Evolutionary conservation across 30 jellyfish, hydroid and myxozoan genomes (phyloP).

Genomic region (Catostylus mosaicus): DNA sequence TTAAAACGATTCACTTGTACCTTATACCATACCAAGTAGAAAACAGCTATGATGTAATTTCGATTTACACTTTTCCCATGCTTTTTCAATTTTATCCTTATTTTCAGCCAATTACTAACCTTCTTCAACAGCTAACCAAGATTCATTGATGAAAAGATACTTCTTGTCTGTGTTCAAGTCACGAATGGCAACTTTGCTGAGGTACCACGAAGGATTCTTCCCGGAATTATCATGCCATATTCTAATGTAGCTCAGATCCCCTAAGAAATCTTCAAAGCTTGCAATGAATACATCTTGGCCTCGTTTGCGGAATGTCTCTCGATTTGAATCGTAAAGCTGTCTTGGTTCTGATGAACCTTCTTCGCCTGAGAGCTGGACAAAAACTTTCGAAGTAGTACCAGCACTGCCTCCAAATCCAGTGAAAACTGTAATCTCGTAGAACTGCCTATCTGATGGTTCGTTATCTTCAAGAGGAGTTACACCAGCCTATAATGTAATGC

Average conservation of each 20-base stretch:
- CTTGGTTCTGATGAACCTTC: constrained; percentile 90
- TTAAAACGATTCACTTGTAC: too few relatives aligned
- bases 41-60: too few relatives aligned
- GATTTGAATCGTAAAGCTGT: constrained; percentile 61
- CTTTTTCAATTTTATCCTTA: too few relatives aligned
- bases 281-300: constrained; percentile 91
- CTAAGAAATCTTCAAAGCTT: constrained; percentile 85
- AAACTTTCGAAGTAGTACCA: constrained; percentile 88
- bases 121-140: constrained; percentile 88
- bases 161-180: constrained; percentile 83
- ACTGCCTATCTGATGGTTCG: constrained; percentile 85
- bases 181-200: constrained; percentile 80
- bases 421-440: constrained; percentile 88
- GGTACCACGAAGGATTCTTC: constrained; percentile 93
- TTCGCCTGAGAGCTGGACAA: constrained; percentile 86
- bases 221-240: constrained; percentile 97
- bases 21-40: too few relatives aligned
- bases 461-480: constrained; percentile 87
- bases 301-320: constrained; percentile 72
- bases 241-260: constrained; percentile 76
- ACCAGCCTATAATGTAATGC: constrained; percentile 84
- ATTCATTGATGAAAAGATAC: constrained; percentile 84
- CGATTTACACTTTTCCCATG: too few relatives aligned
- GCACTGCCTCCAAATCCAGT: constrained; percentile 92
- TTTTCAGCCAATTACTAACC: constrained; percentile 19